These are phyloP conservation scores for Stegana nigrithorax DNA, from an alignment of 2,888 invertebrate species.

Conservation along the genomic window DNA sequence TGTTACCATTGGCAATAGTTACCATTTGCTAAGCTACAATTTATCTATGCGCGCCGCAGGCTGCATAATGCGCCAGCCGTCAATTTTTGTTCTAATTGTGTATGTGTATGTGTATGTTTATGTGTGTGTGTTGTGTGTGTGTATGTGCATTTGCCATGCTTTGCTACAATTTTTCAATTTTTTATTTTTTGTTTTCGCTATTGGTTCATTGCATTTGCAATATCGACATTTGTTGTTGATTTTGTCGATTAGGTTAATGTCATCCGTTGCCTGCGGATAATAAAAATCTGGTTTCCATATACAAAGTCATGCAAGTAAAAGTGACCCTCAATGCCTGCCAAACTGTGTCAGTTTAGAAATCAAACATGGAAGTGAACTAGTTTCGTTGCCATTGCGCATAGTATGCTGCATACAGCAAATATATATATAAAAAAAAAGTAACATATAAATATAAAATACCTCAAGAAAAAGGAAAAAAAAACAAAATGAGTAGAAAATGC, in stretches of 20 bases:
- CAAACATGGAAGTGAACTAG: conserved; percentile 30
- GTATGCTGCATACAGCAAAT: no score
- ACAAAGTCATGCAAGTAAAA: conserved; percentile 43
- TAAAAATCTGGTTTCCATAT: conserved; percentile 12
- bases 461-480: not conserved
- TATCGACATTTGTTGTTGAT: conserved; percentile 8
- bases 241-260: conserved; percentile 47
- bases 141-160: no score
- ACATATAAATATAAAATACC: no score
- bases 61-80: conserved; percentile 17
- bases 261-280: conserved; percentile 50
- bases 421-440: no score
- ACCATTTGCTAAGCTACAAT: not conserved
- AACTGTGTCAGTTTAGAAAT: conserved; percentile 57
- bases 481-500: not conserved
- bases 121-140: no score
- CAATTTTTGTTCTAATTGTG: conserved; percentile 52
- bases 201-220: not conserved
- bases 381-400: not conserved
- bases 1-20: no score
- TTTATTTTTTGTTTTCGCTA: conserved; percentile 21
- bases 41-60: not conserved
- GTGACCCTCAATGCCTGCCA: conserved; percentile 32
- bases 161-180: conserved; percentile 43
- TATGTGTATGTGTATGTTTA: conserved; percentile 35